phyloP scores from a whole-genome alignment of 2,797 vertebrate genomes.

The Apodemus agrarius region DNA sequence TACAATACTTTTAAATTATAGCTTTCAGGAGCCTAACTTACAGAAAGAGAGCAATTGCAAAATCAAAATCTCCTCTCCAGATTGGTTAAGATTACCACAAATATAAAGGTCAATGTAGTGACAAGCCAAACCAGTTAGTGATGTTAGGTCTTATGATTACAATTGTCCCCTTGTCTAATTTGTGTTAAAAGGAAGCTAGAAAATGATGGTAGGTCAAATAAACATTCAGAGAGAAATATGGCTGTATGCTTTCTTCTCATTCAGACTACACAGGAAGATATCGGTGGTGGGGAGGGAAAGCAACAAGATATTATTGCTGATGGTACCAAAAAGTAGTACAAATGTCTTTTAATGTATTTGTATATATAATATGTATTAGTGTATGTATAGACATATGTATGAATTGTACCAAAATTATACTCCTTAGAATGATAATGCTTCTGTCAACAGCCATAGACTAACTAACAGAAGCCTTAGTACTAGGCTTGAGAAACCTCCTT shows the following conservation, averaged over 20 bases:
- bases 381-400: background rate
- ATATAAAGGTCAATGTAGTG: background rate
- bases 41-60: background rate
- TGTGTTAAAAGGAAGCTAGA: background rate
- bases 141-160: background rate
- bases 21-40: background rate
- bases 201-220: background rate
- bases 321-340: background rate
- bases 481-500: background rate
- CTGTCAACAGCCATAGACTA: background rate
- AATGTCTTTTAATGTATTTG: background rate
- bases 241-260: background rate
- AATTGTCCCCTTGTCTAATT: slow-evolving; percentile 7
- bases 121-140: background rate
- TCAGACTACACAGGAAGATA: background rate
- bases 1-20: background rate
- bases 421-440: background rate
- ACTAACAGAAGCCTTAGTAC: background rate
- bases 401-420: background rate
- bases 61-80: background rate
- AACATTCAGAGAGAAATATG: background rate
- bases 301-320: background rate
- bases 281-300: background rate
- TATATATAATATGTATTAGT: background rate
- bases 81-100: background rate